Evolutionary conservation across 2,113 vertebrate genomes (phyloP), one percentile per base, ranked within the genome.

Genomic region (Dicerorhinus sumatrensis): DNA sequence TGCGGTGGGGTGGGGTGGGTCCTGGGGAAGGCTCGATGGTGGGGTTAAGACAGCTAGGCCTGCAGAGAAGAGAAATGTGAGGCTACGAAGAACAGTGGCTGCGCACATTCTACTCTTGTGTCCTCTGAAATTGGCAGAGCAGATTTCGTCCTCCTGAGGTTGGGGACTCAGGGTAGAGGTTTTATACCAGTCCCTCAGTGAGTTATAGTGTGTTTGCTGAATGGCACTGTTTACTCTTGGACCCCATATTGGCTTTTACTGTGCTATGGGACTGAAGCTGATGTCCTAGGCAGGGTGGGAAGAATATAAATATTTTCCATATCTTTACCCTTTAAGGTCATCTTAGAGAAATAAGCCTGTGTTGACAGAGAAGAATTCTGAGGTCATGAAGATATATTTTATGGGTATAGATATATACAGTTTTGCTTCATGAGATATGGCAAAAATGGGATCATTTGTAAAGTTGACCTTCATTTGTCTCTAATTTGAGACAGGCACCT

Each of bases 371-470:
- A 56, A 90, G 48, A 94, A 97, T 97, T 96, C 92, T 97, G 94
- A 97, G 95, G 85, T 80, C 89, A 94, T 86, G 95, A 91, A 98
- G 97, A 98, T 95, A 84, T 16, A 85, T 92, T 97, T 97, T 95
- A 94, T 75, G 81, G 70, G 56, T 94, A 81, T 85, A 97, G 91
- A 86, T 79, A 27, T 9, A 23, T 75, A 58, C n/a, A 48, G 88
- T 92, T 97, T 95, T 95, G 75, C 76, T 73, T 88, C 84, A 69
- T 85, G 46, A 98, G 93, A 97, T 98, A 97, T 36, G 95, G 95
- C 86, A 69, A 96, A 94, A 96, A 33, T 79, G 84, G 70, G 87
- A 0, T 89, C 86, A 54, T 97, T 95, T 91, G 63, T 96, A 72
- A 97, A 95, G 86, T 36, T 76, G 89, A 92, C 90, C 93, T 98